Base-by-base conservation (phyloP, 2,888 invertebrate species). In the Drosophila siamana region DNA sequence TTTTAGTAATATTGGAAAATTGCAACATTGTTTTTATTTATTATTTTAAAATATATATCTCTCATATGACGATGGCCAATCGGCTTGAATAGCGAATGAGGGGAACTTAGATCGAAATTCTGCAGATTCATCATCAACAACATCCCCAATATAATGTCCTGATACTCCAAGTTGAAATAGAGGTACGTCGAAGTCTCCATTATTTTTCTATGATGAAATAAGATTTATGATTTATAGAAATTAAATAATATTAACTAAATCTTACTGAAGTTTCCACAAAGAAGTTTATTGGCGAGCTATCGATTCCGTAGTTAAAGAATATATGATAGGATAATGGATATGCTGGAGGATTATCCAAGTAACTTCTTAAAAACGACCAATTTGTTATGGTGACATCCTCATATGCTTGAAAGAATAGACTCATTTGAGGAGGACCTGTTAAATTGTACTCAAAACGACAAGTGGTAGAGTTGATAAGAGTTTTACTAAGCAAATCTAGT, bases 1-100 rank as follows among this genome's bases (percentile, higher is more conserved):
- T 8, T 28, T 8, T 3, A 11, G 8, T 9, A 9, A 9, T 9
- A 9, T 28, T 5, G 1, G n/a, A 36, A 1, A 3, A n/a, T n/a
- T n/a, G 9, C 9, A 8, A 3, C 2, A 28, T 28, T 28, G n/a
- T 4, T 36, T 36, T 40, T 40, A 24, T 26, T 55, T n/a, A 30
- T 11, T 41, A 65, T n/a, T 38, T 11, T 41, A 65, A 26, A 33
- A 65, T 40, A 54, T 61, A 15, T 82, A 88, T 59, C 89, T 78
- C 74, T 92, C 90, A 70, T 93, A 94, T 16, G 91, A 91, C 38
- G 93, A 93, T 16, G 93, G 90, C 92, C 93, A 93, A 38, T 93
- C 91, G 4, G 43, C 67, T 91, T 92, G 7, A 92, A 90, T 61
- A 0, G 93, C 89, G 92, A 93, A 94, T 13, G 92, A 80, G 0